Evolutionary conservation across 2,113 vertebrate genomes (phyloP).

Genomic region (Aegithalos caudatus): DNA sequence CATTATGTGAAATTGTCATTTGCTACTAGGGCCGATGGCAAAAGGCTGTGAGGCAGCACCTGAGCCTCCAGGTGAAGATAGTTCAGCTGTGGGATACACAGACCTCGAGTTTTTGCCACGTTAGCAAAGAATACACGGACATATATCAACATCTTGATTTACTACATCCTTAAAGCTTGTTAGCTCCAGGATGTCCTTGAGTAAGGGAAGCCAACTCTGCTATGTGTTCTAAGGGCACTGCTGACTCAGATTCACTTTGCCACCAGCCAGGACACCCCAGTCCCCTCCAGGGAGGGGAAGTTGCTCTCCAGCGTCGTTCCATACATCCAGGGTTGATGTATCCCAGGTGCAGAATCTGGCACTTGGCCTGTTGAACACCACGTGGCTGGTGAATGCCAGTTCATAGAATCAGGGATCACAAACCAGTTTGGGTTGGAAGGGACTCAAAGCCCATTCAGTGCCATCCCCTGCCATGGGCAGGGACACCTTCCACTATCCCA

Average conservation of each 20-base stretch:
- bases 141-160: not conserved
- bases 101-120: fast-evolving
- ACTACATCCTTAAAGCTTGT: not conserved
- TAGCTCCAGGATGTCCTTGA: not conserved
- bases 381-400: not conserved
- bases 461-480: not conserved
- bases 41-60: not conserved
- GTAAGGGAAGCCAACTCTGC: not conserved
- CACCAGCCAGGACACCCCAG: not conserved
- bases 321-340: fast-evolving
- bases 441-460: not conserved
- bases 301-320: not conserved
- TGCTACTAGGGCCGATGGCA: fast-evolving
- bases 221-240: not conserved
- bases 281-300: not conserved
- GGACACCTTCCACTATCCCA: not conserved
- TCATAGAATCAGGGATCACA: not conserved
- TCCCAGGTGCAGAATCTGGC: not conserved
- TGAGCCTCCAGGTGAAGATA: not conserved
- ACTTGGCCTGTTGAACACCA: not conserved
- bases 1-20: not conserved
- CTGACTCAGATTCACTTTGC: not conserved
- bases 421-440: not conserved
- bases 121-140: not conserved
- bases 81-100: not conserved